These are phyloP conservation scores for Leucoraja erinaceus DNA, from an alignment of 2,113 vertebrate species.

Conservation along the genomic window DNA sequence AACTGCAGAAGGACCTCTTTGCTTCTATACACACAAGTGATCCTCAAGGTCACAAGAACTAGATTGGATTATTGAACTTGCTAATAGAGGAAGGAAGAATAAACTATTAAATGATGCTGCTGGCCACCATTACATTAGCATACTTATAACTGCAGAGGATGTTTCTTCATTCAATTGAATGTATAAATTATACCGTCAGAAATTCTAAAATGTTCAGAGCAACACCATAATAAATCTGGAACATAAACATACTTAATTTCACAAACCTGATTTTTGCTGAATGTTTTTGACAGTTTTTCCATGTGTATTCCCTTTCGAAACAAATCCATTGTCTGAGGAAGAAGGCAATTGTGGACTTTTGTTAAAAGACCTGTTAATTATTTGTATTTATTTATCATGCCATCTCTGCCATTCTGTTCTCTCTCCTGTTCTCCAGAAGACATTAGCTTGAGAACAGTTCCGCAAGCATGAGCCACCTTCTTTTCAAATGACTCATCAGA, in stretches of 20 bases:
- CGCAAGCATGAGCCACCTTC: neutral
- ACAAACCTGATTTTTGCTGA: conserved; percentile 36
- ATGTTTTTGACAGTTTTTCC: neutral
- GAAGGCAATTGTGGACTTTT: neutral
- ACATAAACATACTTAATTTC: neutral
- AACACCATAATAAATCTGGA: neutral
- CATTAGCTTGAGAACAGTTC: neutral
- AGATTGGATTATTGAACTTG: neutral
- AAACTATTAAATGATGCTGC: neutral
- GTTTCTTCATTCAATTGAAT: neutral
- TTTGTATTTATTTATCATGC: neutral
- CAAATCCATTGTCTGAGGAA: conserved; percentile 5
- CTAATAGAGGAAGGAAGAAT: neutral
- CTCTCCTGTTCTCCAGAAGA: neutral
- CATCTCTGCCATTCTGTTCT: neutral
- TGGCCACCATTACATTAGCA: neutral
- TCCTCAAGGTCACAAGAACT: neutral
- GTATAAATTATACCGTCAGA: neutral
- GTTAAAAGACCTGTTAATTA: neutral
- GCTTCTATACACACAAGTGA: neutral
- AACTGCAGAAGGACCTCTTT: too few species aligned
- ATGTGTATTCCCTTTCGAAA: conserved; percentile 15
- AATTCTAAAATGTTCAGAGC: neutral
- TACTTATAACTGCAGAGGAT: neutral
- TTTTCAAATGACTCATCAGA: neutral